Base-by-base conservation (phyloP, 2,888 invertebrate genomes). In the Alviniconcha strummeri region DNA sequence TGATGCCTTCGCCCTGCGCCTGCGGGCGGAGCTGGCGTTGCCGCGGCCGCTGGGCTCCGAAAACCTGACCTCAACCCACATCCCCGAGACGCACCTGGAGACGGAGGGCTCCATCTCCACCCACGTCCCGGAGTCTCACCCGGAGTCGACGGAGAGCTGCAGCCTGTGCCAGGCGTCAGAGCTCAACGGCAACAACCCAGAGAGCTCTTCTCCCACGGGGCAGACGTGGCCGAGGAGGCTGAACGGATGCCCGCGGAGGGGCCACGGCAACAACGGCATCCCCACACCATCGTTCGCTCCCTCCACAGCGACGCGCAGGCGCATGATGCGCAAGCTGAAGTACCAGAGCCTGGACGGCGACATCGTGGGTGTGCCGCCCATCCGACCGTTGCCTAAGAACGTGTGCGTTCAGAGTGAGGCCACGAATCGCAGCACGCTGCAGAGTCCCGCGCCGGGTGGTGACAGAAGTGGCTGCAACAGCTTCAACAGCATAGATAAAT, bases 21-120 rank as follows among this genome's bases (percentile, higher is more conserved):
- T 90, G 57, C 88, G 89, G 80, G 86, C 84, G 85, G 90, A 90
- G 86, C 86, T 90, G 83, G 84, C 89, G 85, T n/a, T 67, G 52
- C 9, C 57, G 17, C 71, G 9, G 52, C 15, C 69, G 13, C 75
- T 77, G 5, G 69, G 55, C 71, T 19, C 67, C 8, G 80, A 80
- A 67, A 72, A 64, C 60, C 80, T 82, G 19, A 76, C 75, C 19
- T 64, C 75, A 54, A 82, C 76, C 17, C 17, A 64, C 64, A 82
- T 82, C 77, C 71, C 82, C 0, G 82, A 82, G 64, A 69, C 82
- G 19, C 60, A 69, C 72, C 60, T 77, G 15, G 72, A 83, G 56
- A 72, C 64, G 52, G 85, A 83, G 54, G 57, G 78, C 71, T 56
- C 76, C 19, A n/a, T 54, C 19, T 64, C 75, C 75, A 75, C 76